Evolutionary conservation across 2,888 invertebrate genomes (phyloP).

Genomic region (Trachelus troglodyta): DNA sequence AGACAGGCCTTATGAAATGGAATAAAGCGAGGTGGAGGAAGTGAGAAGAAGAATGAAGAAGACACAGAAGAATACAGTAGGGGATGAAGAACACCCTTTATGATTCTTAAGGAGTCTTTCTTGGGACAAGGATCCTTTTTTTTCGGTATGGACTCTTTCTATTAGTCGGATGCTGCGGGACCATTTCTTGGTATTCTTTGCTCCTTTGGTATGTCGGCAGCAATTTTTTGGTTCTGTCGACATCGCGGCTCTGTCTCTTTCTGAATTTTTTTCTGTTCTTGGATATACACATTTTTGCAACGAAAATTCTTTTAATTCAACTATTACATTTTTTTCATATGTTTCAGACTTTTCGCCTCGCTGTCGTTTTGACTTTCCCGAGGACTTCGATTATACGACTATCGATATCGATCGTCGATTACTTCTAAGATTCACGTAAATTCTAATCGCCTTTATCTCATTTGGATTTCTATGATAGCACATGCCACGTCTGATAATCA

Average conservation of each 20-base stretch:
- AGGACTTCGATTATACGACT: background rate
- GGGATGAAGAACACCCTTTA: background rate
- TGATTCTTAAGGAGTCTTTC: background rate
- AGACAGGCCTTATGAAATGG: background rate
- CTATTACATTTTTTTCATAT: conserved; percentile 6
- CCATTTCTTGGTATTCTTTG: background rate
- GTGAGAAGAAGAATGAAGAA: background rate
- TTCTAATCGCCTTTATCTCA: background rate
- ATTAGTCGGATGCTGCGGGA: background rate
- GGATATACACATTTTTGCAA: too few species aligned
- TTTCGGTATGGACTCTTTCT: background rate
- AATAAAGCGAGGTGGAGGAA: background rate
- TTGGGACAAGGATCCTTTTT: background rate
- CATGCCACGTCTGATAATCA: background rate
- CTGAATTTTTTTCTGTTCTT: background rate
- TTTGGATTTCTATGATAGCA: background rate
- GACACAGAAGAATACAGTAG: background rate
- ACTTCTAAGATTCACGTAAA: background rate
- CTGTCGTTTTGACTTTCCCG: conserved; percentile 12
- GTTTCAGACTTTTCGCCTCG: conserved; percentile 13
- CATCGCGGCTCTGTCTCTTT: background rate
- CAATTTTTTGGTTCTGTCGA: background rate
- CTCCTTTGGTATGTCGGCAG: background rate
- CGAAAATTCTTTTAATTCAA: background rate
- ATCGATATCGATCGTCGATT: background rate